A percentile compares a stretch with the other conserved stretches of the same genome.
These are phyloP conservation scores for Cryptocheilus praepositus DNA, from an alignment of 2,888 invertebrate genomes.

Conservation along the genomic window DNA sequence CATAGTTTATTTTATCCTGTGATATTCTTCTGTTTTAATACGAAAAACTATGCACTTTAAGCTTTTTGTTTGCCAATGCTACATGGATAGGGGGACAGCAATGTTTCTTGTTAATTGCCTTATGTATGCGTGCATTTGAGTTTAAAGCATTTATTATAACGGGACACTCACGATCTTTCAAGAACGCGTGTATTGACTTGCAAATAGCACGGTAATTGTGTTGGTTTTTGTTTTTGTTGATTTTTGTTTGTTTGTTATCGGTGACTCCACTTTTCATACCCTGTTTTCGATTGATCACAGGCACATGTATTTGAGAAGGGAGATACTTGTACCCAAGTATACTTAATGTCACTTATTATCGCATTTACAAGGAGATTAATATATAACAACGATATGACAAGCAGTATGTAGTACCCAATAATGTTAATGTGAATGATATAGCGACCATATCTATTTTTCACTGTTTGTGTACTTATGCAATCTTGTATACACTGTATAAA, in stretches of 20 bases:
- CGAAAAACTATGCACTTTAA: not conserved
- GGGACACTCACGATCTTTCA: too few relatives aligned
- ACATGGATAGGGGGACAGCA: conserved; percentile 17
- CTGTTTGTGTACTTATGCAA: conserved; percentile 27
- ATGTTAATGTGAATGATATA: not conserved
- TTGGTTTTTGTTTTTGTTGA: conserved; percentile 10
- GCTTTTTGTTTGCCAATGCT: not conserved
- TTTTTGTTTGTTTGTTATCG: not conserved
- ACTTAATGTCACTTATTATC: conserved; percentile 1
- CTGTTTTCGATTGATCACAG: conserved; percentile 29
- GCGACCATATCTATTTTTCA: conserved; percentile 19
- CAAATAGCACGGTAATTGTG: conserved; percentile 27
- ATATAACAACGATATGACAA: not conserved
- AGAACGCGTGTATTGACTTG: too few relatives aligned
- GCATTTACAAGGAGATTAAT: not conserved
- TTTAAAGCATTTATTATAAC: too few relatives aligned
- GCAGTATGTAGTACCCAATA: not conserved
- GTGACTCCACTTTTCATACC: conserved; percentile 25
- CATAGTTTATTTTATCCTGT: conserved; percentile 7
- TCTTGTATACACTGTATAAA: conserved; percentile 20
- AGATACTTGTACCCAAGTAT: conserved; percentile 4
- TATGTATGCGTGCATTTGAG: too few relatives aligned
- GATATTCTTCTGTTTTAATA: conserved; percentile 24
- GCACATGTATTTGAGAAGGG: conserved; percentile 27
- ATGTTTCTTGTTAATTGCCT: conserved; percentile 1